Conservation (phyloP, 2,113 vertebrate genomes). For the Rhagologus leucostigma region DNA sequence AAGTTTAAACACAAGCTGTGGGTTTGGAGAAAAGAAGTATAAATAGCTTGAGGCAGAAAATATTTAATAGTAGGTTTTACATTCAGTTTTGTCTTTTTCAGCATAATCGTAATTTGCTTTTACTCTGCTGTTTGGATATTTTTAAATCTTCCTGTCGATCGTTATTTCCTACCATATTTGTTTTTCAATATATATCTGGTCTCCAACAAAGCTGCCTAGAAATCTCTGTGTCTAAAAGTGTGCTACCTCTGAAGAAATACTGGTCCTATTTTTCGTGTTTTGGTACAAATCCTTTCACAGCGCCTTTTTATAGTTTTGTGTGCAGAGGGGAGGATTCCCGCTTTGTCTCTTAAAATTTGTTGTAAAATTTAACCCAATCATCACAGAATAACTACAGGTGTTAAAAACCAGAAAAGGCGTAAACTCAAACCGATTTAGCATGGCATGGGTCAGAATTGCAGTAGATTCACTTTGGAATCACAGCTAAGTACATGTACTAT, state of each 20-base stretch:
- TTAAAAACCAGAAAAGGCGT: neutral
- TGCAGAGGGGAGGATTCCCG: neutral
- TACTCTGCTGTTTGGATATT: neutral
- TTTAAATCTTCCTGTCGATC: neutral
- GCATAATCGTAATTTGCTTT: neutral
- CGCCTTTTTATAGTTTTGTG: neutral
- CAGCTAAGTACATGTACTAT: neutral
- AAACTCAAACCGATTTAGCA: neutral
- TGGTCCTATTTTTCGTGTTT: neutral
- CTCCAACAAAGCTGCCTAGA: neutral
- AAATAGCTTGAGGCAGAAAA: neutral
- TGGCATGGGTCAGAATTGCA: neutral
- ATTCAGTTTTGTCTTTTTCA: neutral
- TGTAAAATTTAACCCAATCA: neutral
- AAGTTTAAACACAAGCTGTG: neutral
- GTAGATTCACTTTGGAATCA: neutral
- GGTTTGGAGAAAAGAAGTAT: neutral
- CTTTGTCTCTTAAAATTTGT: neutral
- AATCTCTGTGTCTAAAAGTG: neutral
- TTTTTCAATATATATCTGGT: neutral
- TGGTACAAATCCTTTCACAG: neutral
- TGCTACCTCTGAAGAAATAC: neutral
- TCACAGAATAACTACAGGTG: neutral
- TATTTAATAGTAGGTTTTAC: neutral
- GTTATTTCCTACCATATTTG: neutral